Percentiles rank a stretch among this genome's conserved stretches.
These are phyloP conservation scores for Philopotamus ludificatus DNA, from an alignment of 1,140 invertebrate genomes.

Conservation along the genomic window DNA sequence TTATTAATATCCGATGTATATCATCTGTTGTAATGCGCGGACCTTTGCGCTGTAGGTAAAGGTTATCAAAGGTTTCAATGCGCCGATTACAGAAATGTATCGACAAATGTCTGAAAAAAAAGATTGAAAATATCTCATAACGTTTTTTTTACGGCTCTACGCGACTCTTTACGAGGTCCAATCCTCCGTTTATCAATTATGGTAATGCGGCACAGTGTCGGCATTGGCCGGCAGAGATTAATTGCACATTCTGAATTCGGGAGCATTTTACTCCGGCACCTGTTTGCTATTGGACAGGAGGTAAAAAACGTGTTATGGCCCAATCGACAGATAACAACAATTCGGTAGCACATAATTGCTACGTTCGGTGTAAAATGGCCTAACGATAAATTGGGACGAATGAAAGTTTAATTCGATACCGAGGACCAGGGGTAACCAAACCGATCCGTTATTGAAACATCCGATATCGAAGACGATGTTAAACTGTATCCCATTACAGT, in stretches of 20 bases:
- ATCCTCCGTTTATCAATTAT: no score
- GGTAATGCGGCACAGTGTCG: no score
- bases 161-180: no score
- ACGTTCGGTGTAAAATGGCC: conserved; percentile 34
- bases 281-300: not conserved
- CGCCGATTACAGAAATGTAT: no score
- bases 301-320: not conserved
- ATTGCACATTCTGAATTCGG: conserved; percentile 29
- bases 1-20: not conserved
- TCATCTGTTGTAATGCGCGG: not conserved
- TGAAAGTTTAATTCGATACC: conserved; percentile 39
- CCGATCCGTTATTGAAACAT: not conserved
- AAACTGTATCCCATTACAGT: no score
- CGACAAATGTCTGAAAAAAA: no score
- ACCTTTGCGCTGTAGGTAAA: not conserved
- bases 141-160: no score
- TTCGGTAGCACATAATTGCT: conserved; percentile 41
- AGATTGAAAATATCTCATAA: no score
- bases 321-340: conserved; percentile 41
- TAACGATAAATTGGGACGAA: conserved; percentile 40
- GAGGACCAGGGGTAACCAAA: not conserved
- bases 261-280: conserved; percentile 27
- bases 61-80: no score
- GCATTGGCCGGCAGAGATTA: conserved; percentile 31
- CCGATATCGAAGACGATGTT: not conserved